Base-by-base conservation (phyloP, 2,113 vertebrate species). In the Phrynosoma platyrhinos region DNA sequence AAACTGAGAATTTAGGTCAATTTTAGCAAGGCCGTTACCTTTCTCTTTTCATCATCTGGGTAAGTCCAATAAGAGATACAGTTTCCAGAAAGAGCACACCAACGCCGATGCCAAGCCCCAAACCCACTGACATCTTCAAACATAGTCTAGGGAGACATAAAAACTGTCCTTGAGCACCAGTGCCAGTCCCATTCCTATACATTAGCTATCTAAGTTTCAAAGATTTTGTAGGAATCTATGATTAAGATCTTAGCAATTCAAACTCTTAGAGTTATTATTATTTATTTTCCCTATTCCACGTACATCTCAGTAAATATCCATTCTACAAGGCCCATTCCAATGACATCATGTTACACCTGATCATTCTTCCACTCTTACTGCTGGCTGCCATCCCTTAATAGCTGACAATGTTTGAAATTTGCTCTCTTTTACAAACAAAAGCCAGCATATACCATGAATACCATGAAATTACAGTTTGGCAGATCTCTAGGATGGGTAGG, bases 51-150 rank as follows among this genome's bases (percentile, higher is more conserved):
- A 40, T 99, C 98, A 89, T 99, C 98, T 5, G 99, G 99, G 77
- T 99, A 99, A 0, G 98, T 99, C 99, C 99, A 99, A 52, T 98
- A 99, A 86, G 98, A 99, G 91, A 99, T 97, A 92, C 97, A 99
- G 79, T 99, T 98, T 40, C 98, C 99, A 27, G 98, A 97, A 27
- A 99, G 96, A 40, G 98, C 96, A 81, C 98, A 99, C 99, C 99
- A 99, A 79, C 99, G 97, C 32, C 99, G 96, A 89, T 99, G 98
- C 99, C 99, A 99, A 0, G 99, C 98, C 84, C 99, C 99, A 71
- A 99, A 99, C 3, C 99, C 99, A 94, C 99, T 99, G 0, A 99
- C 98, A 66, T 99, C 99, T 94, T 99, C 98, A 96, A 99, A 99
- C 98, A 99, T 99, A 0, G 99, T 99, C 99, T 99, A 83, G 5